A percentile compares a stretch with the other conserved stretches of the same genome.
Evolutionary conservation across 2,888 invertebrate species (phyloP).

Genomic region (Mimumesa dahlbomi): DNA sequence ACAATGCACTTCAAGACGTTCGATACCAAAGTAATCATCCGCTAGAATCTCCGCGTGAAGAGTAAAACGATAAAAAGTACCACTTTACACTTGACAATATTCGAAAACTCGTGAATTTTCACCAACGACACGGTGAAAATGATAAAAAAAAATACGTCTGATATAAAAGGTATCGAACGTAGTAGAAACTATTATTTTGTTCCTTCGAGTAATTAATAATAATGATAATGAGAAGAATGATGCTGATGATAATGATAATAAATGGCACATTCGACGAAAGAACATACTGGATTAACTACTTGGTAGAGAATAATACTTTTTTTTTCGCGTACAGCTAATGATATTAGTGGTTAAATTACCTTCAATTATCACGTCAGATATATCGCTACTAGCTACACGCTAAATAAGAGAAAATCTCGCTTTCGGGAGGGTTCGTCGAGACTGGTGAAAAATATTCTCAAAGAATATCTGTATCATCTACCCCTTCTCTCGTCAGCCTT

Average conservation of each 20-base stretch:
- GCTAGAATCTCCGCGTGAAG: too few relatives aligned
- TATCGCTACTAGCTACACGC: slow-evolving; percentile 57
- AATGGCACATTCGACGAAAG: slow-evolving; percentile 47
- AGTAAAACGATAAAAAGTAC: too few relatives aligned
- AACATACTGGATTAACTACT: slow-evolving; percentile 37
- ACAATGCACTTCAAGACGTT: slow-evolving; percentile 24
- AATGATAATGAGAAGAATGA: slow-evolving; percentile 17
- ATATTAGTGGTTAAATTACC: slow-evolving; percentile 56
- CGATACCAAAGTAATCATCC: slow-evolving; percentile 23
- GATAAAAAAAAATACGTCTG: too few relatives aligned
- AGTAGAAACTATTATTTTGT: neutral
- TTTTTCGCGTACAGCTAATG: slow-evolving; percentile 51
- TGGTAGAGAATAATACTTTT: slow-evolving; percentile 48
- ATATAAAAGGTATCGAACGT: slow-evolving; percentile 3
- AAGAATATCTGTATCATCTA: slow-evolving; percentile 12
- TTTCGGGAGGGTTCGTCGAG: neutral
- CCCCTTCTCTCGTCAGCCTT: slow-evolving; percentile 7
- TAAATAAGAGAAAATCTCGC: slow-evolving; percentile 36
- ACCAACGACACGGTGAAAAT: neutral
- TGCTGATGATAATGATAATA: slow-evolving; percentile 12
- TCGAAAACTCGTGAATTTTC: neutral
- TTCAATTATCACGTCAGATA: slow-evolving; percentile 56
- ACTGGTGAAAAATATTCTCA: slow-evolving; percentile 1
- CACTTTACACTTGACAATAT: too few relatives aligned
- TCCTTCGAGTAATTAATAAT: neutral